phyloP scores from a whole-genome alignment of 2,797 vertebrate genomes.

The Trichosurus vulpecula region DNA sequence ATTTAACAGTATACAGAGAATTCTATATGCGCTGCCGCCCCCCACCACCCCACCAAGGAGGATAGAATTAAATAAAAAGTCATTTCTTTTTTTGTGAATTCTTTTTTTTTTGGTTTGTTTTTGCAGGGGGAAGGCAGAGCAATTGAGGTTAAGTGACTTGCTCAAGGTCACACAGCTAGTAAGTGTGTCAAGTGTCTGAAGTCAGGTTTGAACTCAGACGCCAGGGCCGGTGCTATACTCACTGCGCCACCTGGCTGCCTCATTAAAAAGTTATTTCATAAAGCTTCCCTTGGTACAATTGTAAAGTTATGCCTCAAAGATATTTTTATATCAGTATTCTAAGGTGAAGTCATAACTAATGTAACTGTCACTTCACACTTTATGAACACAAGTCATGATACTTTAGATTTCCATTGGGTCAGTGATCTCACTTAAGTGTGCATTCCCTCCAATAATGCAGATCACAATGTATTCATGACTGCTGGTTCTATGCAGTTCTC shows the following conservation, averaged over 20 bases:
- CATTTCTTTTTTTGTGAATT: too few relatives aligned
- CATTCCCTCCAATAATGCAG: neutral
- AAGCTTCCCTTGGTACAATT: neutral
- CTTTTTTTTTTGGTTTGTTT: too few relatives aligned
- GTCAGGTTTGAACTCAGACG: too few relatives aligned
- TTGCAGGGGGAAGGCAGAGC: too few relatives aligned
- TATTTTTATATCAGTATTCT: neutral
- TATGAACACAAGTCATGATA: neutral
- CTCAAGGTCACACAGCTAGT: too few relatives aligned
- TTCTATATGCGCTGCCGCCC: too few relatives aligned
- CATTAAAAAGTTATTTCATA: conserved; percentile 24
- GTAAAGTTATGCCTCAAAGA: neutral
- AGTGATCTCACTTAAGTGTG: neutral
- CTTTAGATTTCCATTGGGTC: neutral
- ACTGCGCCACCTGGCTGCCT: too few relatives aligned
- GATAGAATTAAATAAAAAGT: neutral
- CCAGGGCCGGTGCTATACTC: too few relatives aligned
- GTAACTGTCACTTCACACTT: neutral
- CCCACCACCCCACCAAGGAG: too few relatives aligned
- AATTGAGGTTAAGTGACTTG: too few relatives aligned
- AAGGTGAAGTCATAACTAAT: neutral
- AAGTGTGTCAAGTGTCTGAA: too few relatives aligned
- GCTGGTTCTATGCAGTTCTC: neutral
- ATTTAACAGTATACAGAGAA: neutral
- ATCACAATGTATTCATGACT: neutral